Conservation (phyloP, 2,888 invertebrate species). For the Andrena praecox region DNA sequence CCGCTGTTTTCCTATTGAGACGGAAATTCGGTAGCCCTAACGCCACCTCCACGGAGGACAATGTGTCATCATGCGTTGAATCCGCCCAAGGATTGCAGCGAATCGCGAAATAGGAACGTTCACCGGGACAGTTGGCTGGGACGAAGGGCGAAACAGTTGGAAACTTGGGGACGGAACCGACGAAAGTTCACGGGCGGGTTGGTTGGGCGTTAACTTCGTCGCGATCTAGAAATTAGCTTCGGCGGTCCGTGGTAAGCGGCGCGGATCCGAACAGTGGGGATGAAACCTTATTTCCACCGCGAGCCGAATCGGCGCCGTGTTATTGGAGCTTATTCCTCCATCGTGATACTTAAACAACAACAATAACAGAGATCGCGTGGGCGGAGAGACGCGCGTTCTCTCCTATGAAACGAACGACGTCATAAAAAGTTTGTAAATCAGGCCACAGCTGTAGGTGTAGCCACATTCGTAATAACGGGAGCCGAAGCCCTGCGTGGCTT, state of each 20-base stretch:
- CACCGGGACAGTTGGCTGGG: not conserved
- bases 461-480: conserved; percentile 3
- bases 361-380: too few relatives aligned
- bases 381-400: not conserved
- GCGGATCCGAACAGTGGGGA: not conserved
- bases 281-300: conserved; percentile 14
- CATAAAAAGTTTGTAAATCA: conserved; percentile 50
- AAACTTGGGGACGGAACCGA: conserved; percentile 30
- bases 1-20: not conserved
- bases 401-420: conserved; percentile 10
- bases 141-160: conserved; percentile 8
- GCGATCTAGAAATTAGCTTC: conserved; percentile 43
- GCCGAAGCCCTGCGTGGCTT: conserved; percentile 1
- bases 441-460: conserved; percentile 40
- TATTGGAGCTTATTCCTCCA: not conserved
- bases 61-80: conserved; percentile 5
- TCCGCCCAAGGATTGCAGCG: conserved; percentile 3
- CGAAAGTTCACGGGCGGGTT: conserved; percentile 31
- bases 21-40: not conserved
- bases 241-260: not conserved
- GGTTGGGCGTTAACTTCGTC: conserved; percentile 16
- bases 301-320: not conserved
- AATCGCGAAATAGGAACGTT: not conserved
- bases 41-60: not conserved
- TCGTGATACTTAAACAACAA: not conserved